phyloP scores from a whole-genome alignment of 2,888 invertebrate species.

The Polylopha cassiicola region DNA sequence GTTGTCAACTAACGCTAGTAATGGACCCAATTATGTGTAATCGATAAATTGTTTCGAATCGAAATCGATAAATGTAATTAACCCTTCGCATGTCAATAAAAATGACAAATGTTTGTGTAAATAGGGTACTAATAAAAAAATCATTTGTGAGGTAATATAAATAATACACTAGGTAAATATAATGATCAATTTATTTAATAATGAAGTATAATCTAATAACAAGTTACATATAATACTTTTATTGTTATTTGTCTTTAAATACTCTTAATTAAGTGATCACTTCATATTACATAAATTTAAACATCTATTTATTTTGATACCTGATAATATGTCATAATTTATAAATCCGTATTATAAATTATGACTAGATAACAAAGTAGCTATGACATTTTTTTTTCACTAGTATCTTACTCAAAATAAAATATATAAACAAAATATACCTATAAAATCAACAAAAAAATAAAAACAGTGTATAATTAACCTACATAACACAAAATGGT shows the following conservation, averaged over 20 bases:
- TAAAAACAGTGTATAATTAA: too few species aligned
- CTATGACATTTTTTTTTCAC: too few species aligned
- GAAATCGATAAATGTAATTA: conserved; percentile 19
- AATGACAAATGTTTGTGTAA: conserved; percentile 3
- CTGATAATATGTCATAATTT: too few species aligned
- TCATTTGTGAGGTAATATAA: too few species aligned
- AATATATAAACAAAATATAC: too few species aligned
- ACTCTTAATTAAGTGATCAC: conserved; percentile 7
- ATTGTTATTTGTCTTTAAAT: conserved; percentile 21
- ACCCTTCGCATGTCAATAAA: conserved; percentile 5
- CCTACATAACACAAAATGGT: too few species aligned
- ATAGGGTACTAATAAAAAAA: too few species aligned
- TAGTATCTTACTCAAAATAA: too few species aligned
- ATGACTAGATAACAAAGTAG: too few species aligned
- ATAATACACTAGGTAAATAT: not conserved
- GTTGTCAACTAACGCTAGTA: conserved; percentile 60
- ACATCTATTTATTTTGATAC: not conserved
- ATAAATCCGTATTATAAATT: too few species aligned
- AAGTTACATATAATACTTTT: conserved; percentile 10
- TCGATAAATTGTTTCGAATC: conserved; percentile 39
- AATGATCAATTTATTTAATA: conserved; percentile 15
- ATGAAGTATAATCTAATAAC: conserved; percentile 10
- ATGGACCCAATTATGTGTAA: conserved; percentile 42
- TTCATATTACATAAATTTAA: conserved; percentile 4
- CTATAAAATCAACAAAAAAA: too few species aligned